phyloP scores from a whole-genome alignment of 2,113 vertebrate species.

The Caloenas nicobarica region DNA sequence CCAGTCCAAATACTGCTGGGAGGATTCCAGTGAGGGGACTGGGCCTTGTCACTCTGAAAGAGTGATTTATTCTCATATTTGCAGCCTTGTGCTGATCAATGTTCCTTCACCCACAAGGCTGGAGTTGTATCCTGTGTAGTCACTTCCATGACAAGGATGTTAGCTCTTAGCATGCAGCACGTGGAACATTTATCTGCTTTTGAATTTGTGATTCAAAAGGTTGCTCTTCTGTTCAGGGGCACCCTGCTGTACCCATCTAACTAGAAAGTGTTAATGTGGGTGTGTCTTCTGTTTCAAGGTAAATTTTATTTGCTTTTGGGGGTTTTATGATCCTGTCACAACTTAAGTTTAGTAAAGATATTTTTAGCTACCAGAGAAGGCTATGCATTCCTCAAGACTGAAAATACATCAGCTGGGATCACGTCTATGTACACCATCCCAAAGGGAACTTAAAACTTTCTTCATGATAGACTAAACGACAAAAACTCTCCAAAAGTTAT shows the following conservation, averaged over 20 bases:
- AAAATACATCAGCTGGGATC: slow-evolving; percentile 39
- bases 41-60: not conserved
- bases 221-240: not conserved
- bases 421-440: not conserved
- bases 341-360: slow-evolving; percentile 7
- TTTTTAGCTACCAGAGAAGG: slow-evolving; percentile 30
- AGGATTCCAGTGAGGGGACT: not conserved
- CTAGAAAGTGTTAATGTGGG: not conserved
- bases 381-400: not conserved
- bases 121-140: not conserved
- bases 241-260: not conserved
- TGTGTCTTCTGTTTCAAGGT: not conserved
- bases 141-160: not conserved
- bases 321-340: slow-evolving; percentile 3
- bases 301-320: not conserved
- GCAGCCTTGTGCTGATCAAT: not conserved
- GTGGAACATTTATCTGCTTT: not conserved
- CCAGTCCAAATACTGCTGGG: not conserved
- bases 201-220: not conserved
- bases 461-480: not conserved
- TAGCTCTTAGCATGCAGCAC: not conserved
- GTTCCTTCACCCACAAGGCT: not conserved
- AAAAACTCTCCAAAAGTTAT: slow-evolving; percentile 4
- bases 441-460: slow-evolving; percentile 54
- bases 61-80: not conserved